Conservation (phyloP, 2,888 invertebrate genomes). For the Napeogenes sylphis region DNA sequence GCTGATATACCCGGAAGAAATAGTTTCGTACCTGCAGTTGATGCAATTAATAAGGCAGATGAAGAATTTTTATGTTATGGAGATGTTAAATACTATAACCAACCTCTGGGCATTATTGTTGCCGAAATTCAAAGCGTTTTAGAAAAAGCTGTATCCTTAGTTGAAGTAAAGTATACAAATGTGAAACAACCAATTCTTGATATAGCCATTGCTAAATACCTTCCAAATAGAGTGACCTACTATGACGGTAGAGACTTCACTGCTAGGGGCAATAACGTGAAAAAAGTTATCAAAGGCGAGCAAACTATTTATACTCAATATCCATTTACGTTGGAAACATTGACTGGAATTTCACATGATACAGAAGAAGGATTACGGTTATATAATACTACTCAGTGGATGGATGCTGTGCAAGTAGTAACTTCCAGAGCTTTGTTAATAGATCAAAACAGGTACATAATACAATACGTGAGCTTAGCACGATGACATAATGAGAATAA, state of each 20-base stretch:
- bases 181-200: conserved; percentile 47
- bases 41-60: conserved; percentile 26
- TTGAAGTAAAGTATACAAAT: conserved; percentile 71
- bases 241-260: conserved; percentile 34
- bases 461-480: not conserved
- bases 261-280: conserved; percentile 37
- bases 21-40: conserved; percentile 51
- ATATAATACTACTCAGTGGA: conserved; percentile 75
- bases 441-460: conserved; percentile 27
- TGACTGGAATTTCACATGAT: conserved; percentile 77
- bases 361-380: conserved; percentile 81
- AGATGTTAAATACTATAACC: conserved; percentile 78
- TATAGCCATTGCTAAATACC: conserved; percentile 41
- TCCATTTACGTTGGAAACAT: conserved; percentile 82
- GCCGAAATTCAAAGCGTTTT: conserved; percentile 74
- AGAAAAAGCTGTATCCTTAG: conserved; percentile 68
- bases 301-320: conserved; percentile 73
- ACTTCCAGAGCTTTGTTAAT: conserved; percentile 11
- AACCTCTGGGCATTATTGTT: conserved; percentile 81
- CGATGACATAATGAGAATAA: not conserved
- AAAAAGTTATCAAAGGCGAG: conserved; percentile 46
- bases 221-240: conserved; percentile 36
- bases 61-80: conserved; percentile 72
- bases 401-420: conserved; percentile 46
- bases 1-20: conserved; percentile 81